Evolutionary conservation across 2,888 invertebrate species (phyloP).

Genomic region (Pandemis cinnamomeana): DNA sequence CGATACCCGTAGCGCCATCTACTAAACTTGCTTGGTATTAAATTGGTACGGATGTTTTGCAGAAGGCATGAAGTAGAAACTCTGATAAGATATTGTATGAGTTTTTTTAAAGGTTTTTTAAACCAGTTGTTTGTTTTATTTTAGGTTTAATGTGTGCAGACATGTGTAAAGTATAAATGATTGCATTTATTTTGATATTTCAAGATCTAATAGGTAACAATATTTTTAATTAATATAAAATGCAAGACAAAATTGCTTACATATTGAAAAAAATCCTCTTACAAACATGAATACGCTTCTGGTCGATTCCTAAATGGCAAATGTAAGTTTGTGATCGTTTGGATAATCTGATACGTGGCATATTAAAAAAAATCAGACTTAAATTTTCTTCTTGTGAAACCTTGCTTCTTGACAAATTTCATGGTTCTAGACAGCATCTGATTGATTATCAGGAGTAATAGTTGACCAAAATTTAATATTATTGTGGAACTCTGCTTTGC

Average conservation of each 20-base stretch:
- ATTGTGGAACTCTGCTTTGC: no score
- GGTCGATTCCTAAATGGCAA: no score
- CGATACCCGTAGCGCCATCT: conserved; percentile 73
- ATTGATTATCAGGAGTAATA: no score
- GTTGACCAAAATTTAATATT: no score
- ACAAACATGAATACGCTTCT: no score
- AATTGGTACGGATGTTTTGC: conserved; percentile 50
- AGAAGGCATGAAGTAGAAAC: conserved; percentile 59
- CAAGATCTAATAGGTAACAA: background rate
- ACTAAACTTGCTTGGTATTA: conserved; percentile 56
- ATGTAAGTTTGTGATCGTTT: no score
- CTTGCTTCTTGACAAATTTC: no score
- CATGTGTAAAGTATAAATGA: background rate
- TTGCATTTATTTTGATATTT: background rate
- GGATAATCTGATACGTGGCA: no score
- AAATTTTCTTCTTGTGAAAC: no score
- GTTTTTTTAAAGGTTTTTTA: background rate
- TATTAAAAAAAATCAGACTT: no score
- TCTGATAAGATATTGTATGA: conserved; percentile 23
- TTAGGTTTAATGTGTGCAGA: background rate
- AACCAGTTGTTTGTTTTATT: background rate
- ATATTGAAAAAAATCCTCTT: background rate
- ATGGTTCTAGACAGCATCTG: no score
- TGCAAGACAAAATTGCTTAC: background rate
- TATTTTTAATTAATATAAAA: no score